A percentile compares a stretch with the other conserved stretches of the same genome.
Evolutionary conservation across 2,888 invertebrate species (phyloP).

Genomic region (Tinea pellionella): DNA sequence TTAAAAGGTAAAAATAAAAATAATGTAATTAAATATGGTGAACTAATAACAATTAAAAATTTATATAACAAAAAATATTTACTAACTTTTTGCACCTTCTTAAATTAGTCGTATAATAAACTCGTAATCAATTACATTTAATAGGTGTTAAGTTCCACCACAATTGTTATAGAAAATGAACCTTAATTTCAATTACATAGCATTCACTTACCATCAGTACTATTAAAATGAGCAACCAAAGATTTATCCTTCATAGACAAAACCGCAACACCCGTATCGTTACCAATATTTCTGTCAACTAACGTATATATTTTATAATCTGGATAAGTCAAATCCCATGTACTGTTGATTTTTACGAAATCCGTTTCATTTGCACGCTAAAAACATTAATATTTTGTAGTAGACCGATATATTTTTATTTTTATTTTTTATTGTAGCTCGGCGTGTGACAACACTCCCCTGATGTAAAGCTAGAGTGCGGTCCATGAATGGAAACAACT

Average conservation of each 20-base stretch:
- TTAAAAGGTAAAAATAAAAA: background rate
- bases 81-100: too few species aligned
- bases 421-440: background rate
- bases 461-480: too few species aligned
- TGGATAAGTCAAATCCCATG: slow-evolving; percentile 72
- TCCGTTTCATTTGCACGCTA: slow-evolving; percentile 72
- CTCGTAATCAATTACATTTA: too few species aligned
- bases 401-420: too few species aligned
- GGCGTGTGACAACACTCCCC: too few species aligned
- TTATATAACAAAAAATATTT: too few species aligned
- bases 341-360: slow-evolving; percentile 75
- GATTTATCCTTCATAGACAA: slow-evolving; percentile 47
- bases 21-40: background rate
- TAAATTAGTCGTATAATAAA: background rate
- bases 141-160: too few species aligned
- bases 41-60: too few species aligned
- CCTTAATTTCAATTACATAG: too few species aligned
- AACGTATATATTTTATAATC: slow-evolving; percentile 36
- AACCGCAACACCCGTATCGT: slow-evolving; percentile 46
- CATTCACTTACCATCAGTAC: slow-evolving; percentile 47
- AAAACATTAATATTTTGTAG: too few species aligned
- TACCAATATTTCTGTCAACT: slow-evolving; percentile 42
- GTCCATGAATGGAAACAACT: too few species aligned
- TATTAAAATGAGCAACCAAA: slow-evolving; percentile 52
- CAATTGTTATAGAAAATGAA: too few species aligned